Evolutionary conservation across 2,113 vertebrate genomes (phyloP), one percentile per base, ranked within the genome.

Genomic region (Agelaius tricolor): DNA sequence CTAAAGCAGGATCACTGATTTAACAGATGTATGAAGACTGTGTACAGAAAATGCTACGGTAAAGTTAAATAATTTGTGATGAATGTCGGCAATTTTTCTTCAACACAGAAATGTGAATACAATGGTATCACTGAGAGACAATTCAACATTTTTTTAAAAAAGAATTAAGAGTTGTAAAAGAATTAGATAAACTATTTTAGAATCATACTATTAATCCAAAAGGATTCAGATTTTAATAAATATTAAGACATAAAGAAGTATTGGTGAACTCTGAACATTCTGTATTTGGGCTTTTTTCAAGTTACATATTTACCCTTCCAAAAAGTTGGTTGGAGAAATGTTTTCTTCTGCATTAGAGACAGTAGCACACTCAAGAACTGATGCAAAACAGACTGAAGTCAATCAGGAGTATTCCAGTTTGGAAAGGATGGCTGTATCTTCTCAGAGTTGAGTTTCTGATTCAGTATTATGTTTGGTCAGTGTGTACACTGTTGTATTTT

Each of bases 221-320:
- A 84, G 22, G 41, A 69, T 51, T 49, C 44, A 77, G 18, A 52
- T 90, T 94, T 85, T 91, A 80, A 76, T 68, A 49, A 91, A 82
- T 72, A 61, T 31, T 58, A 65, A 82, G 37, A 73, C 20, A 43
- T 67, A n/a, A 77, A 85, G 7, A 82, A 91, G 14, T 19, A 46
- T 57, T 55, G 3, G 39, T 72, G 27, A 11, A 75, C 24, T 92
- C 71, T 74, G 28, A 63, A 93, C 63, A 73, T 62, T 80, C 63
- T 88, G 51, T 59, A 37, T 71, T 76, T 94, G 83, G 79, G 43
- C 55, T 90, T 93, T 93, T 91, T 90, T 83, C 87, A 90, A 91
- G 39, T 91, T 90, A 80, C 58, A 90, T 95, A 95, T 94, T 96
- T 88, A 80, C 43, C 13, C 11, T 91, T 93, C 81, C 30, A 88